Evolutionary conservation across 2,113 vertebrate species (phyloP), one percentile per base, ranked within the genome.

Genomic region (Burhinus bistriatus): DNA sequence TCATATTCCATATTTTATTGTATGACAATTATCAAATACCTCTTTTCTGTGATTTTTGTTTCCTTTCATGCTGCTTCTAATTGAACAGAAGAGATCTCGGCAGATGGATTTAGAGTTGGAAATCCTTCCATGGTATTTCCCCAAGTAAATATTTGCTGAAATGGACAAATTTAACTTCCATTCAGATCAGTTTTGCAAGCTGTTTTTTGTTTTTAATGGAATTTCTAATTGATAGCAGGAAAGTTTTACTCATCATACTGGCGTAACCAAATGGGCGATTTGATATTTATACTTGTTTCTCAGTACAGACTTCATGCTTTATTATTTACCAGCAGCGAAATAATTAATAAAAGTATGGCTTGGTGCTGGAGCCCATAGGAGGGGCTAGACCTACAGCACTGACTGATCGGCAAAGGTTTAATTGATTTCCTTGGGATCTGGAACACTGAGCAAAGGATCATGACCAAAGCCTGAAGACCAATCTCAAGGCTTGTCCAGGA

Each of bases 1-100:
- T 94, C 81, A 88, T 90, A 83, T 95, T 89, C 92, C 38, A 36
- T 94, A 72, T 93, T 95, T 96, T 92, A 93, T 84, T 78, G 62
- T 61, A 81, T 30, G 66, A 85, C 40, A 87, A 65, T 64, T 87
- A 90, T 83, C 29, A 95, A 87, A 95, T 44, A 57, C 20, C 80
- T 87, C 3, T 80, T 94, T 91, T 76, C 83, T 87, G 16, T 93
- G 47, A 87, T 89, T 36, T 34, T 94, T 88, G 38, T 84, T 94
- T 71, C 38, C 32, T 96, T 96, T 96, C 76, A 68, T 68, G 20
- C 22, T 59, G 8, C 58, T 93, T 92, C 40, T 75, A 93, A 94
- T 25, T 52, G 87, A 89, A 83, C 4, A 92, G 87, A 94, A 88
- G 21, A 69, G 29, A 86, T 27, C 13, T 90, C 15, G 2, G 38